Evolutionary conservation across 2,888 invertebrate genomes (phyloP), one percentile per base, ranked within the genome.

Genomic region (Podabrus alpinus): DNA sequence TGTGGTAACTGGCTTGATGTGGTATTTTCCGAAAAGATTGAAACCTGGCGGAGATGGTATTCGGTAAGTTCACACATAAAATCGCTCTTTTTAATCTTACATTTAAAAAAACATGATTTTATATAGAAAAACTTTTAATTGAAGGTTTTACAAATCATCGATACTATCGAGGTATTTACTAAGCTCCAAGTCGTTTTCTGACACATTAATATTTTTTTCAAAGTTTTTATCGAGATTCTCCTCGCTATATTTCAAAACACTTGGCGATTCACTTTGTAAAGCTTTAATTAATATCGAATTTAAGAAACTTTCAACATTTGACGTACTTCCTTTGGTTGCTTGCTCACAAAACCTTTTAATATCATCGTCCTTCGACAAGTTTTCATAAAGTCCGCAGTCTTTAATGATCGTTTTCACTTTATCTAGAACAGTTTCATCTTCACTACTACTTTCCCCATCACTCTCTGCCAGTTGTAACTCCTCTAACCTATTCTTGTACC

Each of bases 1-100:
- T 0, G 91, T 97, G 0, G 93, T 97, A 0, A 94, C 96, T 83
- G 99, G 99, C 0, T 88, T 98, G 17, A 98, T 99, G 97, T 99
- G 98, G 99, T 97, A 98, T 85, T 92, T 94, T 78, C 94, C 95
- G 0, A 90, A 90, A 2, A 88, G 91, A 79, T 84, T 93, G 21
- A 88, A 90, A 0, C 90, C 91, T 1, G 91, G 91, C 29, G 94
- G 94, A 78, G 93, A 94, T 78, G 95, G 95, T 0, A 92, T 95
- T 59, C 90, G 95, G 88, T 92, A 87, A 81, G 77, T 75, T 62
- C 17, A n/a, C n/a, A n/a, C n/a, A n/a, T n/a, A n/a, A n/a, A n/a
- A n/a, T n/a, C n/a, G n/a, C n/a, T n/a, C n/a, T n/a, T n/a, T n/a
- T n/a, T n/a, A n/a, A n/a, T n/a, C n/a, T n/a, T n/a, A n/a, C n/a